Evolutionary conservation across 64 coral and sea anemone species (phyloP), one percentile per base, ranked within the genome.

Genomic region (Dendrophyllia cribrosa): DNA sequence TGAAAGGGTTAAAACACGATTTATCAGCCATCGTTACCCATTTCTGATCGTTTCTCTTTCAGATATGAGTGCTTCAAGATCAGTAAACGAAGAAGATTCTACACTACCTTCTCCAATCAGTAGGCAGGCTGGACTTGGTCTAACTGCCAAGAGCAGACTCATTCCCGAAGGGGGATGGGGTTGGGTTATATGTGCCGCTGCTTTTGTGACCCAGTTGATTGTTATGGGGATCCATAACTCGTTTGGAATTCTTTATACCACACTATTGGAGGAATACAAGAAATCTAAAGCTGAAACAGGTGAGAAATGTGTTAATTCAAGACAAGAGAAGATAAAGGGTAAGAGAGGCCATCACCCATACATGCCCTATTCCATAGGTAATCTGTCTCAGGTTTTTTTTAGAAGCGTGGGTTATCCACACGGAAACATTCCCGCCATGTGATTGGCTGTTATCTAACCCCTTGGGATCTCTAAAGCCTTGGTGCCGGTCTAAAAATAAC

Each of bases 111-210:
- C 21, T n/a, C 19, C 0, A 5, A 20, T 69, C 7, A 25, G 22
- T 16, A 53, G 9, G 11, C 50, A 21, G 23, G 19, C 8, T 9
- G 5, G 49, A 79, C 9, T 79, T 9, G 77, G 10, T 5, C 9
- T 60, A 10, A 5, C 76, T 9, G 65, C 82, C 43, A 51, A 48
- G 14, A 91, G 74, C 64, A 83, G 69, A 74, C 48, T 91, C 19
- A 85, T 91, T 75, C 89, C 89, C 13, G 78, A 91, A 46, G 89
- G 89, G 5, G 89, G 89, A 11, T 91, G 89, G 79, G 89, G 89
- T 9, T 91, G 89, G 89, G 70, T 58, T 19, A 69, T 91, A 1
- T 91, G 89, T 66, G 89, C 19, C 16, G 55, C 79, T 51, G 89
- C 78, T 21, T 91, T 91, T 25, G 45, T 84, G 0, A 52, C 79